Percentiles rank a stretch among this genome's conserved stretches.
Evolutionary conservation across 1,140 invertebrate species (phyloP).

Genomic region (Drosophila pallidifrons): DNA sequence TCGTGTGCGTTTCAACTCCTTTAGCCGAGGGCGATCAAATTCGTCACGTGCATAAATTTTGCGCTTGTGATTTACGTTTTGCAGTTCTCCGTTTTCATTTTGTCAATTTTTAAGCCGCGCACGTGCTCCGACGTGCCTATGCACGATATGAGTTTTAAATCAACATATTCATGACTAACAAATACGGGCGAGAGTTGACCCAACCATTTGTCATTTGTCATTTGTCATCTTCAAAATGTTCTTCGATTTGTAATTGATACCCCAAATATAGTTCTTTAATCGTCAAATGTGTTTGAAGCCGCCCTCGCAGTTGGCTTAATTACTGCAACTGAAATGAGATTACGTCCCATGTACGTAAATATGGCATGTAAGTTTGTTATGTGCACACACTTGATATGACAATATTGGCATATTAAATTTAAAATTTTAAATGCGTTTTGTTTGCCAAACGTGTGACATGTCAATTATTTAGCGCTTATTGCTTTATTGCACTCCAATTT

Average conservation of each 20-base stretch:
- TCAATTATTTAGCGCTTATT: conserved; percentile 76
- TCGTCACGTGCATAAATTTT: conserved; percentile 77
- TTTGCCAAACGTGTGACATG: conserved; percentile 65
- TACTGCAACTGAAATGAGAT: conserved; percentile 26
- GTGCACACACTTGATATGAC: conserved; percentile 32
- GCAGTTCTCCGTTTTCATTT: conserved; percentile 57
- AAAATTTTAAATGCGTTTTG: conserved; percentile 70
- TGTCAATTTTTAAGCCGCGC: conserved; percentile 71
- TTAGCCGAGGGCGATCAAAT: conserved; percentile 34
- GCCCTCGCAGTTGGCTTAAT: conserved; percentile 10
- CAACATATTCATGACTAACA: conserved; percentile 22
- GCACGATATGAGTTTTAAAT: conserved; percentile 55
- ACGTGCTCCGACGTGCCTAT: conserved; percentile 68
- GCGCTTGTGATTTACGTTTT: conserved; percentile 55
- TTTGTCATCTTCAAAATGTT: neutral
- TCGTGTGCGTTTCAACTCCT: conserved; percentile 8
- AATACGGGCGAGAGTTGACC: conserved; percentile 8
- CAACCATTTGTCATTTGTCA: neutral
- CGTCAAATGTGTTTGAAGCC: neutral
- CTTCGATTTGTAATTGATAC: too few species aligned
- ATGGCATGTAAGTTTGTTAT: conserved; percentile 21
- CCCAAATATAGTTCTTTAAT: too few species aligned
- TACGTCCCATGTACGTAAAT: conserved; percentile 6
- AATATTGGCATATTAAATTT: conserved; percentile 65
- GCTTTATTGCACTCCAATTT: conserved; percentile 72